Evolutionary conservation across 2,888 invertebrate species (phyloP).

Genomic region (Nematopogon swammerdamellus): DNA sequence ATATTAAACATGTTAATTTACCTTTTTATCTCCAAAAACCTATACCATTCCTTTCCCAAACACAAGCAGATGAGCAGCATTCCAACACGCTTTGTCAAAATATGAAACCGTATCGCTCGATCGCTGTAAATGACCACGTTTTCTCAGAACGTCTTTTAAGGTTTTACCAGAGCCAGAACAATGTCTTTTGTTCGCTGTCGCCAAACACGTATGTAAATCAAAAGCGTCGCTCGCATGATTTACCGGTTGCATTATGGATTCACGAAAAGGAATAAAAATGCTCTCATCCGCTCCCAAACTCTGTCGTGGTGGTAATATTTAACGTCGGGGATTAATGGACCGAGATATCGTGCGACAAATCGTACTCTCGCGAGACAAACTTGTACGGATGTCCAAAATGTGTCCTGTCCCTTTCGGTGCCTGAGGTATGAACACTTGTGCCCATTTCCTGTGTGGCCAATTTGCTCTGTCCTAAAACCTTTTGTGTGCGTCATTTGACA

Average conservation of each 20-base stretch:
- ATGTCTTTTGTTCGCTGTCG: conserved; percentile 48
- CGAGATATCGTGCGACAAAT: conserved; percentile 33
- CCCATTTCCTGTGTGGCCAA: too few relatives aligned
- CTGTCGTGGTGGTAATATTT: conserved; percentile 23
- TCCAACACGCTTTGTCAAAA: neutral
- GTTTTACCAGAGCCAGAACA: neutral
- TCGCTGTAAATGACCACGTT: neutral
- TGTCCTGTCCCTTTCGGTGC: too few relatives aligned
- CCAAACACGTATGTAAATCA: conserved; percentile 48
- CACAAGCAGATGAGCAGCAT: too few relatives aligned
- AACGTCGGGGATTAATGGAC: conserved; percentile 27
- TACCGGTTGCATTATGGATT: conserved; percentile 36
- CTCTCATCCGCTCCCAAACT: neutral
- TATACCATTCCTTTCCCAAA: too few relatives aligned
- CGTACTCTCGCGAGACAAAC: conserved; percentile 8
- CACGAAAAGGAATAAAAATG: conserved; percentile 32
- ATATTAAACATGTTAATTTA: too few relatives aligned
- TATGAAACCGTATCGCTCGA: neutral
- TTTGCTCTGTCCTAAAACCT: too few relatives aligned
- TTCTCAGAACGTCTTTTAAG: neutral
- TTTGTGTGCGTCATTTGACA: too few relatives aligned
- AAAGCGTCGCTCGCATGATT: conserved; percentile 31
- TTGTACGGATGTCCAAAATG: neutral
- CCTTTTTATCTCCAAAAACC: too few relatives aligned
- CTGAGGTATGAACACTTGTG: too few relatives aligned